Evolutionary conservation across 2,113 vertebrate genomes (phyloP), one percentile per base, ranked within the genome.

Genomic region (Eolophus roseicapilla): DNA sequence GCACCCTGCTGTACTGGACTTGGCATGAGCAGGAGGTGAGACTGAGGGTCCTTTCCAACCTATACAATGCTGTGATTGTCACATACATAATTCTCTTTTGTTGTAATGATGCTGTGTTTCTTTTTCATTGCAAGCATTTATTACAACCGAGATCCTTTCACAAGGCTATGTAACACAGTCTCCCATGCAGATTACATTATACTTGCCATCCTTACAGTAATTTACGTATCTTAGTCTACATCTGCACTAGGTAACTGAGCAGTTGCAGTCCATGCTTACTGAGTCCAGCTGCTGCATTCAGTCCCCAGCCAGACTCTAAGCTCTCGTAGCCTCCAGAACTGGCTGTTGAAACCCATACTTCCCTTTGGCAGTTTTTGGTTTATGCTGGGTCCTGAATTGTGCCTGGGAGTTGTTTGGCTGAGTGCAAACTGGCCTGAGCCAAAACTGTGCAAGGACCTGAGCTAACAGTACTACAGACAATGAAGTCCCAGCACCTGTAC

Each of bases 251-350:
- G 29, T 46, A 53, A 67, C 21, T 7, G 13, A 81, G 39, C 10
- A 52, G 49, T 53, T 71, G 31, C 37, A 65, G 82, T 33, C 18
- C 47, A 11, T 14, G 25, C 13, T 77, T 37, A 28, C 43, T 1
- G 1, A 41, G 50, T 37, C 44, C 80, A 59, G 44, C 28, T 74
- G 28, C 44, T 10, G 3, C 18, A 20, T 19, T 62, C 0, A 0
- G 37, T 57, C n/a, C 31, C n/a, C 13, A 67, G 17, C 13, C 59
- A 57, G 15, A 50, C 18, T 46, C 17, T 9, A 59, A 37, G 25
- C 28, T 64, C 28, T 84, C 69, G 24, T 3, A 79, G 16, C 19
- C 15, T 70, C 19, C 59, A 77, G 73, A 90, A 50, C 2, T 47
- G 31, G 35, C 16, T 78, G 55, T 39, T 63, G 46, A 46, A 39